Evolutionary conservation across 2,797 vertebrate species (phyloP), one percentile per base, ranked within the genome.

Genomic region (Micropoecilia bifurca): DNA sequence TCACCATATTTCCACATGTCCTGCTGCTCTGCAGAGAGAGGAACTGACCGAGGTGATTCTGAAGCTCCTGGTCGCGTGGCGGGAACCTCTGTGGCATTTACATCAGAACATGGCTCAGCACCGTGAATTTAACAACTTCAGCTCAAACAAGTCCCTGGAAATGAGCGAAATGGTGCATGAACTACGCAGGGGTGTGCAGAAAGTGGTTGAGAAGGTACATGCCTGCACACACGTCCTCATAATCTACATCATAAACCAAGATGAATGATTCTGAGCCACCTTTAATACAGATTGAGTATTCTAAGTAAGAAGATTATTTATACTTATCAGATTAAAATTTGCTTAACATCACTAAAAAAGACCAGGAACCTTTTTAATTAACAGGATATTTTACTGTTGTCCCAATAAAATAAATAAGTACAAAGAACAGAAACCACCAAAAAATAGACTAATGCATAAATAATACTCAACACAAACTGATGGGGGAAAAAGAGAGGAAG

Each of bases 161-260:
- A 96, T 97, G 92, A 96, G 95, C 20, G 92, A 94, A 78, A 96
- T 97, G 96, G 95, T 96, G 61, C 96, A 95, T 0, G 94, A 97
- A 78, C 93, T 97, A 6, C 91, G 92, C 77, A 93, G 90, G 72
- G 96, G 96, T 41, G 95, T 97, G 0, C 94, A 96, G 88, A 97
- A 93, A 90, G 95, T 97, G 66, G 95, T 95, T 0, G 93, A 96
- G 84, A 97, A 96, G 95, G 96, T 90, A 89, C 0, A 28, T 1
- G 9, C 28, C 28, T n/a, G 71, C 14, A 73, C 69, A 47, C 41
- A 76, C 20, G 6, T 53, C 50, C 50, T 25, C 50, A 25, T 55
- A 55, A 55, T n/a, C 50, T 9, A 55, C 3, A 55, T 55, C 50
- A 10, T 18, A 55, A 55, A 55, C 7, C 50, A 55, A 55, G 8